Evolutionary conservation across 2,113 vertebrate species (phyloP), one percentile per base, ranked within the genome.

Genomic region (Pluvianellus socialis): DNA sequence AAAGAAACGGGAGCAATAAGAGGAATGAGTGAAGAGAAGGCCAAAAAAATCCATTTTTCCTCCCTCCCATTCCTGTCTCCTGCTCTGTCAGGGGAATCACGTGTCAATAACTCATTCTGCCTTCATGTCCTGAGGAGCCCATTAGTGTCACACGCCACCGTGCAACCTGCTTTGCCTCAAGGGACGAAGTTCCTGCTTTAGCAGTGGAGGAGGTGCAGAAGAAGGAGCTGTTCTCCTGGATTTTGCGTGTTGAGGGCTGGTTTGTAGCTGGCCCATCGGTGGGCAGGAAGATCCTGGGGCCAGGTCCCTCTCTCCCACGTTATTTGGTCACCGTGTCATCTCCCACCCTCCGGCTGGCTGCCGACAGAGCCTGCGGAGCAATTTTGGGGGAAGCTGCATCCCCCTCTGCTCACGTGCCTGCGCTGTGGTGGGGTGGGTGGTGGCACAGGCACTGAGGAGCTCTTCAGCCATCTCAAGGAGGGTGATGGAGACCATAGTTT

Each of bases 261-360:
- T 55, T 55, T 65, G 10, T 24, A 42, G 40, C 53, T 61, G 32
- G 59, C 32, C 19, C 1, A 6, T 33, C 3, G 1, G 22, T 8
- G 11, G 61, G 13, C 47, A 28, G 67, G 32, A 2, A 1, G 45
- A 28, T 71, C 24, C 38, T 49, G 1, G 2, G 32, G 26, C 12
- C 4, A 0, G 33, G 13, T 62, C 79, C 10, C 24, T 35, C 59
- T 23, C 49, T 62, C 20, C 68, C 22, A 1, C 6, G 6, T 26
- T 49, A 14, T 21, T 79, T 71, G 35, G 10, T 35, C 6, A 2
- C 12, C 0, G 0, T 15, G 6, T 47, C 6, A 1, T 40, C 52
- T 72, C 33, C 50, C 59, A 27, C 28, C 16, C 19, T 50, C 30
- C 1, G 0, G 23, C 56, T 53, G 21, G 26, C 17, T 47, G 58